Evolutionary conservation across 2,113 vertebrate species (phyloP), one percentile per base, ranked within the genome.

Genomic region (Cebus imitator): DNA sequence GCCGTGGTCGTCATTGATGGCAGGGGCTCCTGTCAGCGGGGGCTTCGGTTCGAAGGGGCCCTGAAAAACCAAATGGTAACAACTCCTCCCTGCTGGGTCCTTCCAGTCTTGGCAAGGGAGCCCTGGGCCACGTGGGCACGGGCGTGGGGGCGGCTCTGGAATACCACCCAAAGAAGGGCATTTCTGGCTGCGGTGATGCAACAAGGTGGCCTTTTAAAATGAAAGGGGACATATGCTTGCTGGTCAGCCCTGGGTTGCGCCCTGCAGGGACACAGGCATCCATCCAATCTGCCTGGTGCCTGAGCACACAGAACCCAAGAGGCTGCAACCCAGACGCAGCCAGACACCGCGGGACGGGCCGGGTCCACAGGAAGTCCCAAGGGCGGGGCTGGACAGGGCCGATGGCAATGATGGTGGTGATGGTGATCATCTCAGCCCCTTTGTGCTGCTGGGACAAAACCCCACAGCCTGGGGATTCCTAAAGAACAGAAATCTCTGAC

Each of bases 1-100:
- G 99, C 99, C 0, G 99, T 99, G 97, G 99, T 99, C 0, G 99
- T 99, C 82, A 99, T 99, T 1, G 99, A 99, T 8, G 99, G 99
- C 75, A 98, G 99, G 98, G 99, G 99, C 1, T 99, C 99, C 0
- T 99, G 99, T 97, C 99, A 99, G 96, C 98, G 99, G 78, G 99
- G 99, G 45, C 99, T 99, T 75, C 99, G 99, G 64, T 99, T 99
- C 30, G 99, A 99, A 97, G 99, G 99, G 64, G 99, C 99, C 32
- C 98, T 99, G 64, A 99, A 99, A 98, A 99, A 99, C 98, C 99
- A 99, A 98, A 99, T 99, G 99, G 99, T 99, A 98, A 98, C 27
- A 64, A 64, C 27, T 64, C 75, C 40, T 37, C 68, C 3, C 21
- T 1, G 52, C 23, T 32, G 27, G 40, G 40, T 30, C 70, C 16